These are phyloP conservation scores for Eueides isabella DNA, from an alignment of 1,140 invertebrate genomes.

Conservation along the genomic window DNA sequence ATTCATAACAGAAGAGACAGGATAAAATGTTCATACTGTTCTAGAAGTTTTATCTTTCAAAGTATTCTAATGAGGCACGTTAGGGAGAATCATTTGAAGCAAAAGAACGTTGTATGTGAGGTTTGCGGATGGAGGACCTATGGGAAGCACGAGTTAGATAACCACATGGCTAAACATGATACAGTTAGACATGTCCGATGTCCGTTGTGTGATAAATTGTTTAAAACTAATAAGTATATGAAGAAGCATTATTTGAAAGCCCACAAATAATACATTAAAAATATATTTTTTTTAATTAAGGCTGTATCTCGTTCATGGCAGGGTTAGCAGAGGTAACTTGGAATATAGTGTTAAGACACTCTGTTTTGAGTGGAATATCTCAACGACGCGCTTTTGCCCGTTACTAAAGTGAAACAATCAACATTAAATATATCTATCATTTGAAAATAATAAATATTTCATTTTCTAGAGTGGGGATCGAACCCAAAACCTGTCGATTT, in stretches of 20 bases:
- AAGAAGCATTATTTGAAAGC: slow-evolving; percentile 38
- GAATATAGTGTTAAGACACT: too few relatives aligned
- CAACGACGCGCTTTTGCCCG: too few relatives aligned
- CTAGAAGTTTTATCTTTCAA: slow-evolving; percentile 44
- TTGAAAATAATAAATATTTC: too few relatives aligned
- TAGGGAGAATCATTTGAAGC: slow-evolving; percentile 59
- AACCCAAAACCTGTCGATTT: too few relatives aligned
- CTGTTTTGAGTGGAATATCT: too few relatives aligned
- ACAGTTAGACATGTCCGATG: slow-evolving; percentile 40
- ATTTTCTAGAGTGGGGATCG: too few relatives aligned
- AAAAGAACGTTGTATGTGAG: slow-evolving; percentile 55
- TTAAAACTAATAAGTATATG: slow-evolving; percentile 46
- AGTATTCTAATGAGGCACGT: slow-evolving; percentile 55
- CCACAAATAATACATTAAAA: slow-evolving; percentile 33
- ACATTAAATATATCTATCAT: too few relatives aligned
- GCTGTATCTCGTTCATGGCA: too few relatives aligned
- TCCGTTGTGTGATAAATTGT: slow-evolving; percentile 46
- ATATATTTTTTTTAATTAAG: too few relatives aligned
- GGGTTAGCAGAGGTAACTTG: too few relatives aligned
- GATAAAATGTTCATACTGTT: slow-evolving; percentile 42
- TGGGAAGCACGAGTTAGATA: slow-evolving; percentile 44
- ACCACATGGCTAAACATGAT: slow-evolving; percentile 45
- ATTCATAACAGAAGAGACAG: slow-evolving; percentile 43
- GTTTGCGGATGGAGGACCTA: slow-evolving; percentile 64
- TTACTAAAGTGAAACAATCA: too few relatives aligned